Percentiles rank a stretch among this genome's conserved stretches.
These are phyloP conservation scores for Garra rufa DNA, from an alignment of 2,113 vertebrate species.

Conservation along the genomic window DNA sequence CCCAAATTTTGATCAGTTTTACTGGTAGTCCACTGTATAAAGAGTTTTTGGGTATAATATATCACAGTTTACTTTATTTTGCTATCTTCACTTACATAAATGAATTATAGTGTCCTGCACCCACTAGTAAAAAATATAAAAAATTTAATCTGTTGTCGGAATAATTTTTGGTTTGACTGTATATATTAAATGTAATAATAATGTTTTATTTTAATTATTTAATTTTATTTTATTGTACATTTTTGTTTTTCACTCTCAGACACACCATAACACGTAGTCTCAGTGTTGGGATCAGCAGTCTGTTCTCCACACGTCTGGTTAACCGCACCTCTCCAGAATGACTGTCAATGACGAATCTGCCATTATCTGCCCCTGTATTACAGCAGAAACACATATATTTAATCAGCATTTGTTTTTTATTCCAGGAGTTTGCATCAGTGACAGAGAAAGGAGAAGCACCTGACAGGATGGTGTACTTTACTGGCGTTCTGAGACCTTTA, in stretches of 20 bases:
- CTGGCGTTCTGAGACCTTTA: conserved; percentile 69
- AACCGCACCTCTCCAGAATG: conserved; percentile 68
- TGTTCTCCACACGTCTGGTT: conserved; percentile 62
- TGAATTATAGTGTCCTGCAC: too few relatives aligned
- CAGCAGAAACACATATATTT: not conserved
- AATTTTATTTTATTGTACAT: not conserved
- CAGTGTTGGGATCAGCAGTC: conserved; percentile 63
- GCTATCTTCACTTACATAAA: too few relatives aligned
- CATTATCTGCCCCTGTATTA: conserved; percentile 66
- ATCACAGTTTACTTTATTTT: too few relatives aligned
- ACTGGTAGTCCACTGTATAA: too few relatives aligned
- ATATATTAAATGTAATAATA: not conserved
- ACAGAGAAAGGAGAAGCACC: conserved; percentile 63
- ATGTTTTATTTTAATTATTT: not conserved
- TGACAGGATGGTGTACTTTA: conserved; percentile 79
- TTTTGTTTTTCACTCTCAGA: not conserved
- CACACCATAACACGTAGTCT: conserved; percentile 77
- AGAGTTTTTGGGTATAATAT: too few relatives aligned
- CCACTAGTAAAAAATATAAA: too few relatives aligned
- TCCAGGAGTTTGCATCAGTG: not conserved
- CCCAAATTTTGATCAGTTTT: too few relatives aligned
- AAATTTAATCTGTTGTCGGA: too few relatives aligned
- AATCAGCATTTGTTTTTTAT: not conserved
- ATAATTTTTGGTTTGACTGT: too few relatives aligned
- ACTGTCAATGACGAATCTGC: conserved; percentile 72